Evolutionary conservation across 2,797 vertebrate species (phyloP).

Genomic region (Eurystomus glaucurus): DNA sequence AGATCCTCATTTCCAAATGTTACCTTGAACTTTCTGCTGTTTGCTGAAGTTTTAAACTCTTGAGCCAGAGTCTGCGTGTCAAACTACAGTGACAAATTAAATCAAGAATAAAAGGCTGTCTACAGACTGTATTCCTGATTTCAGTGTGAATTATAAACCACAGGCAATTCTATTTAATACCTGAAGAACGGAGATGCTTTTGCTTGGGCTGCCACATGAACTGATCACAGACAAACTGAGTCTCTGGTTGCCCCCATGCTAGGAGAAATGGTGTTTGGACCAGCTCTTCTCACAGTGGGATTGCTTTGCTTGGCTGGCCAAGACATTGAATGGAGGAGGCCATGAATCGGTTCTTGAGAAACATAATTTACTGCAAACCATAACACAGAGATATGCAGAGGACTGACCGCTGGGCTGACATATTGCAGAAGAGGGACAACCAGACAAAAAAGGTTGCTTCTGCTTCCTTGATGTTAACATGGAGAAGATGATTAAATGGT

Average conservation of each 20-base stretch:
- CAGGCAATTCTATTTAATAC: neutral
- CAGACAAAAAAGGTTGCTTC: neutral
- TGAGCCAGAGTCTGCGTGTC: neutral
- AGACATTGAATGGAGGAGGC: neutral
- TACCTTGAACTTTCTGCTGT: neutral
- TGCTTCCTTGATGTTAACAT: neutral
- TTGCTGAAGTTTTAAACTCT: constrained; percentile 14
- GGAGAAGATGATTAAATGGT: neutral
- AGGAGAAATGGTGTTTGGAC: neutral
- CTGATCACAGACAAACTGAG: neutral
- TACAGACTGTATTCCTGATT: neutral
- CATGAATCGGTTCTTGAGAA: neutral
- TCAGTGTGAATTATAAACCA: constrained; percentile 2
- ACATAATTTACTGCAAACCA: neutral
- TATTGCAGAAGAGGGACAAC: neutral
- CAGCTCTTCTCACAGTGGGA: neutral
- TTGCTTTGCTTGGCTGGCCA: neutral
- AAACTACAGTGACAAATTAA: neutral
- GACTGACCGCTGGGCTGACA: neutral
- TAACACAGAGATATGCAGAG: neutral
- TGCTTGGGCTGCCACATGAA: neutral
- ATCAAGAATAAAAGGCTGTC: neutral
- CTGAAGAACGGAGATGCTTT: neutral
- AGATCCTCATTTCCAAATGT: neutral
- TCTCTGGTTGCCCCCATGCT: neutral